These are phyloP conservation scores for Apamea anceps DNA, from an alignment of 2,888 invertebrate genomes.

Conservation along the genomic window DNA sequence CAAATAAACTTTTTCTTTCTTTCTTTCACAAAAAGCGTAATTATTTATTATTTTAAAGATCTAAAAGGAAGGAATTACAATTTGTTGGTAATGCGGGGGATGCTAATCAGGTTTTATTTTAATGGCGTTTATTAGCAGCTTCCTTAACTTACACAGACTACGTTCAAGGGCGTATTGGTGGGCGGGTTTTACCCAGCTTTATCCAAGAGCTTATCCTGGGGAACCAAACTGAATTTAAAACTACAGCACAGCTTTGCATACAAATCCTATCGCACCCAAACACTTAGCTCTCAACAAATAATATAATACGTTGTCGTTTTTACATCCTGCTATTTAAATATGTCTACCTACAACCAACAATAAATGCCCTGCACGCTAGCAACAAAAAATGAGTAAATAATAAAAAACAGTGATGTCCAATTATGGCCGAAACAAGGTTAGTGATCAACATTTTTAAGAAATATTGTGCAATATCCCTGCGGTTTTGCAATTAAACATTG, in stretches of 20 bases:
- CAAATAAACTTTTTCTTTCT: too few relatives aligned
- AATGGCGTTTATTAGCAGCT: too few relatives aligned
- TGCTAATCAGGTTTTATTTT: too few relatives aligned
- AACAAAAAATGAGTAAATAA: neutral
- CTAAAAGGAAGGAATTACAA: too few relatives aligned
- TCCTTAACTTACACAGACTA: too few relatives aligned
- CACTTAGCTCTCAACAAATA: neutral
- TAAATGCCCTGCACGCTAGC: neutral
- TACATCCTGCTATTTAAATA: neutral
- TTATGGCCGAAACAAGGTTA: conserved; percentile 23
- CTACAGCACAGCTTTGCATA: neutral
- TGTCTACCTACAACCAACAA: conserved; percentile 10
- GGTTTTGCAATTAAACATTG: neutral
- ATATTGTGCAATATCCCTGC: conserved; percentile 45
- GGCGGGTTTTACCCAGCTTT: too few relatives aligned
- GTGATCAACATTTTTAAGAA: neutral
- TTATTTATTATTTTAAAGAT: too few relatives aligned
- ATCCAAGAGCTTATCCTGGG: neutral
- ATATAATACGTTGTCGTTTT: neutral
- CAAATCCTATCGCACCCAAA: neutral
- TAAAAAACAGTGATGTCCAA: conserved; percentile 36
- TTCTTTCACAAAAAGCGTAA: too few relatives aligned
- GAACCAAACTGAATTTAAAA: neutral
- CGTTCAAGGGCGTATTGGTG: too few relatives aligned
- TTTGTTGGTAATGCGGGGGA: too few relatives aligned